Conservation (phyloP, 2,113 vertebrate genomes). For the Callithrix jacchus region DNA sequence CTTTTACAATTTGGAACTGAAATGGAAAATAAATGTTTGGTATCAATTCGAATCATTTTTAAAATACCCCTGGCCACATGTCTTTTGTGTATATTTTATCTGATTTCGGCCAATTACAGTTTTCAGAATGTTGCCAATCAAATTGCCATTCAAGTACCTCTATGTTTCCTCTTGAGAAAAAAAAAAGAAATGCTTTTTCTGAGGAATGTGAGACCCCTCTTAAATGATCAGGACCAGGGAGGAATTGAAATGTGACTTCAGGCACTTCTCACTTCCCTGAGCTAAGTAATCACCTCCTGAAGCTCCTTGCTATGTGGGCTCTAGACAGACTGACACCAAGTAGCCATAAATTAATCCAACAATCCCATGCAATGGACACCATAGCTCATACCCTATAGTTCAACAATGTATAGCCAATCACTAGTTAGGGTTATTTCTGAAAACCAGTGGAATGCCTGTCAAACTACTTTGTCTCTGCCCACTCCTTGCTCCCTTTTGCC, state of each 20-base stretch:
- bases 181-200: neutral
- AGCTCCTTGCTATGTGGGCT: neutral
- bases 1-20: neutral
- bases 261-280: neutral
- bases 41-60: neutral
- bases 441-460: neutral
- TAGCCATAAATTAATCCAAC: neutral
- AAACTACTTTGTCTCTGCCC: neutral
- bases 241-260: neutral
- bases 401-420: neutral
- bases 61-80: neutral
- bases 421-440: neutral
- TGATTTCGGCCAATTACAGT: neutral
- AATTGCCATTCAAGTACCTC: neutral
- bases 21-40: conserved; percentile 31
- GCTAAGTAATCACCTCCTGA: neutral
- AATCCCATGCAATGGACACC: neutral
- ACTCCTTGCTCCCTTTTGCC: neutral
- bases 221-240: neutral
- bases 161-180: neutral
- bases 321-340: neutral
- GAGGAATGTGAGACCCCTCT: neutral
- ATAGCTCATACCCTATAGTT: neutral
- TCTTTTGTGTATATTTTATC: neutral
- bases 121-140: neutral